Percentiles rank a stretch among this genome's conserved stretches.
Conservation (phyloP, 2,888 invertebrate species). For the Tenthredo livida region DNA sequence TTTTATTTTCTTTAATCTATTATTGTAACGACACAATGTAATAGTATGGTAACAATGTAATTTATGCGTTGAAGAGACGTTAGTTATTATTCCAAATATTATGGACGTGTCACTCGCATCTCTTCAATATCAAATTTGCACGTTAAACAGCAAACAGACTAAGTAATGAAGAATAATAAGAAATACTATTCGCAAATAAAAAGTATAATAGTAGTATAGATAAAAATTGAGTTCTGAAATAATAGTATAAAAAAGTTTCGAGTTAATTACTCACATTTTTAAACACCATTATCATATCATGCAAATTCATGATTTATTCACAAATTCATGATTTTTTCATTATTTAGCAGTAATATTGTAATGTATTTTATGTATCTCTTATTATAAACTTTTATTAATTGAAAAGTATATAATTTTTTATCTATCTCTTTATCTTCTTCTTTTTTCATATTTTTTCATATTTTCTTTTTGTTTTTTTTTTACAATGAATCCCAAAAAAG, state of each 20-base stretch:
- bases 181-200: background rate
- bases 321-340: constrained; percentile 11
- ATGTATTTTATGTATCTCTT: background rate
- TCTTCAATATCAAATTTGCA: background rate
- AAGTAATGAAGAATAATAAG: background rate
- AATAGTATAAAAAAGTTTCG: background rate
- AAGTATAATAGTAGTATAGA: background rate
- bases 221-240: constrained; percentile 3
- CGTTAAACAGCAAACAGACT: constrained; percentile 17
- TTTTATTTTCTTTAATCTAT: constrained; percentile 14
- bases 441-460: no score
- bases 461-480: background rate
- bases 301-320: constrained; percentile 16
- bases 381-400: background rate
- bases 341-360: background rate
- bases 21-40: constrained; percentile 22
- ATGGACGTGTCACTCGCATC: background rate
- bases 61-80: constrained; percentile 6
- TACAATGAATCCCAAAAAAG: constrained; percentile 44
- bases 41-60: background rate
- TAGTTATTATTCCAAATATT: background rate
- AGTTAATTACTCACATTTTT: background rate
- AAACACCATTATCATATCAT: background rate
- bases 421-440: background rate
- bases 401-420: background rate